Evolutionary conservation across 2,113 vertebrate genomes (phyloP).

Genomic region (Todiramphus chloris): DNA sequence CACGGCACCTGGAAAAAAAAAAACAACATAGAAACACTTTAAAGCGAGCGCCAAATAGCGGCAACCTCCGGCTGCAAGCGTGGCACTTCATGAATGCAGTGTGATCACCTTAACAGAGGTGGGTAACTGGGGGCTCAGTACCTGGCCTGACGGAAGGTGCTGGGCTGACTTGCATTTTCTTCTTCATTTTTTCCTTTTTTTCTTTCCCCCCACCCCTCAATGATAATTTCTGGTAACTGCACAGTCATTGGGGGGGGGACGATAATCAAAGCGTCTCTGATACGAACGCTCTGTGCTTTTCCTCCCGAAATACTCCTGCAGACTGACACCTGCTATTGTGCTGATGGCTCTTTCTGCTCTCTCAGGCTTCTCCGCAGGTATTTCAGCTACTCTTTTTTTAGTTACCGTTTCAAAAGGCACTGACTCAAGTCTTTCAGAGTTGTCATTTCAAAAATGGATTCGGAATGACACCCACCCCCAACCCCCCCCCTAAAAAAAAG

Average conservation of each 20-base stretch:
- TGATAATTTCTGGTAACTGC: background rate
- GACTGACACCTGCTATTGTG: slow-evolving; percentile 59
- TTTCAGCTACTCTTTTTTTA: background rate
- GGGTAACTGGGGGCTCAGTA: too few species aligned
- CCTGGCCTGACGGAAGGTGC: background rate
- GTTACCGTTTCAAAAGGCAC: slow-evolving; percentile 25
- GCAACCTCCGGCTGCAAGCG: too few species aligned
- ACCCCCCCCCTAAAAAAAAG: too few species aligned
- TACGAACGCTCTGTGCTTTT: background rate
- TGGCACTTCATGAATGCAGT: too few species aligned
- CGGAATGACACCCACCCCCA: background rate
- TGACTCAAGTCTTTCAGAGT: slow-evolving; percentile 22
- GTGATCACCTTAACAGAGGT: accelerated
- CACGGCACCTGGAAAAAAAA: background rate
- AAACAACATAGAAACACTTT: background rate
- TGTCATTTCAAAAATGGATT: slow-evolving; percentile 17
- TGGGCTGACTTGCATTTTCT: background rate
- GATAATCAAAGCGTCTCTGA: background rate
- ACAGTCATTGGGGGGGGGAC: slow-evolving; percentile 26
- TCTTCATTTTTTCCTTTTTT: background rate
- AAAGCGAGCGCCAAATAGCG: background rate
- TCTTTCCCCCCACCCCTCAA: background rate
- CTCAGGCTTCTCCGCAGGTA: background rate
- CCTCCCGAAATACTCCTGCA: background rate
- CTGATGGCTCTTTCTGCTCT: slow-evolving; percentile 1